A percentile compares a stretch with the other conserved stretches of the same genome.
Evolutionary conservation across 2,113 vertebrate species (phyloP).

Genomic region (Irena cyanogastra): DNA sequence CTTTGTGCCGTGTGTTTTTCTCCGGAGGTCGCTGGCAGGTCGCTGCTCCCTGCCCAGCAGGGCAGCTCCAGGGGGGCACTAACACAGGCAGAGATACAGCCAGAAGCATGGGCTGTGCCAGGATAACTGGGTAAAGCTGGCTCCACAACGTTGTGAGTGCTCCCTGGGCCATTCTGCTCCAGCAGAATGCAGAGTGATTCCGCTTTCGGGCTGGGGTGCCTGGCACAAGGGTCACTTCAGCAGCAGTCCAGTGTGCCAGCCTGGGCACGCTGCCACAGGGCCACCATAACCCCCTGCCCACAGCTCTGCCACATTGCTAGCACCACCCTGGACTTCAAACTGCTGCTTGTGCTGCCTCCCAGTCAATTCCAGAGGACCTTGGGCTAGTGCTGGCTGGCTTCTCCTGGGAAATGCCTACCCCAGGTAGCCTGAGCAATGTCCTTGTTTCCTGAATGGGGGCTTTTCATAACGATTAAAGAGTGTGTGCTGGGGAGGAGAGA

Average conservation of each 20-base stretch:
- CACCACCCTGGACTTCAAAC: neutral
- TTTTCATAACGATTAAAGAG: constrained; percentile 6
- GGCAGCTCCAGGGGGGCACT: neutral
- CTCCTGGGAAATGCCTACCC: neutral
- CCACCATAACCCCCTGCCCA: neutral
- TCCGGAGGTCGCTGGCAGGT: neutral
- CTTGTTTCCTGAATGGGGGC: neutral
- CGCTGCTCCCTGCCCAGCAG: neutral
- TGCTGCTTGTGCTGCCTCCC: neutral
- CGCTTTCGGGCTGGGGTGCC: fast-evolving
- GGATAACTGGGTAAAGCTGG: neutral
- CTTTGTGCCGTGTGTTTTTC: neutral
- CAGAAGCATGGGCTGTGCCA: neutral
- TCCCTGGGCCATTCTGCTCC: neutral
- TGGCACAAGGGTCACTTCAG: neutral
- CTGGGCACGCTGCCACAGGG: neutral
- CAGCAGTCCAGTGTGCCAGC: neutral
- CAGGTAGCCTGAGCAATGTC: neutral
- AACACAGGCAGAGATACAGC: neutral
- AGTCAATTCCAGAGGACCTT: neutral
- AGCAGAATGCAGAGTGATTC: neutral
- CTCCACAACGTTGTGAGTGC: neutral
- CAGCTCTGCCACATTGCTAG: neutral
- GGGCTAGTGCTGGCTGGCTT: neutral
- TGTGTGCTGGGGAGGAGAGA: neutral